These are phyloP conservation scores for Cryptoblepharus egeriae DNA, from an alignment of 2,797 vertebrate genomes.

Conservation along the genomic window DNA sequence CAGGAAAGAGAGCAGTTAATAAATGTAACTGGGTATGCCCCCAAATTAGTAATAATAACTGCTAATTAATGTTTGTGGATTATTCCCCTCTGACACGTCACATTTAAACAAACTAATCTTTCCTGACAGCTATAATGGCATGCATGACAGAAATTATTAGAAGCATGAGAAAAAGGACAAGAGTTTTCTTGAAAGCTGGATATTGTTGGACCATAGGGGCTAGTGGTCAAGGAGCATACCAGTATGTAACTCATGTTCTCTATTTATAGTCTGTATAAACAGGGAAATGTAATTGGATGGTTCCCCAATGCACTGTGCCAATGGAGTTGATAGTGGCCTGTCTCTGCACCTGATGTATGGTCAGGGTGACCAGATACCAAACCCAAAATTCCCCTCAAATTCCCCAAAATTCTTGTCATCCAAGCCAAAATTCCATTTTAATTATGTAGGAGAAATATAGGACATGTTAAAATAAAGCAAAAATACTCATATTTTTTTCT, in stretches of 20 bases:
- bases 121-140: background rate
- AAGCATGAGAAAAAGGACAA: background rate
- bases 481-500: no score
- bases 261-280: slow-evolving; percentile 49
- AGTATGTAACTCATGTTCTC: background rate
- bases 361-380: no score
- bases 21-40: background rate
- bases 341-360: no score
- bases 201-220: slow-evolving; percentile 9
- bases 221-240: slow-evolving; percentile 8
- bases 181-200: slow-evolving; percentile 1
- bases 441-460: no score
- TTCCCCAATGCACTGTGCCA: slow-evolving; percentile 18
- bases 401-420: no score
- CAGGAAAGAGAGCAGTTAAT: background rate
- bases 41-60: background rate
- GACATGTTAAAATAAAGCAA: no score
- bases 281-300: slow-evolving; percentile 44
- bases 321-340: background rate
- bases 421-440: no score
- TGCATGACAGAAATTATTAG: background rate
- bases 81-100: background rate
- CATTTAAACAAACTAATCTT: background rate
- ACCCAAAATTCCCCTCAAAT: no score
- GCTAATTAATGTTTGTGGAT: background rate